Evolutionary conservation across 2,888 invertebrate species (phyloP).

Genomic region (Cerceris rybyensis): DNA sequence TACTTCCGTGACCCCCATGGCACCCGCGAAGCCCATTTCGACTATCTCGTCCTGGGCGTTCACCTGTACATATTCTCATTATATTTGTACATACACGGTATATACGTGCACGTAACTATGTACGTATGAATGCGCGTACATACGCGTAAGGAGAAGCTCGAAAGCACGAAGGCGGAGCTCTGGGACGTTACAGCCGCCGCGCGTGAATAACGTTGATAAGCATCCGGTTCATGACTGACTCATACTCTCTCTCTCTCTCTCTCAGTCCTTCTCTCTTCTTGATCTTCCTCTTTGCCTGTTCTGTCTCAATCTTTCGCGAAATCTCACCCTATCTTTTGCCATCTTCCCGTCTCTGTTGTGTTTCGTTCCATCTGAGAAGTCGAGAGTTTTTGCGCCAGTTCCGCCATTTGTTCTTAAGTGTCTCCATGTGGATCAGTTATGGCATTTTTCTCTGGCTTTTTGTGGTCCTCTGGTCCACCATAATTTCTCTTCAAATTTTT

Average conservation of each 20-base stretch:
- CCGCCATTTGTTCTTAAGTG: too few relatives aligned
- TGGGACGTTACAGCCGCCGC: constrained; percentile 48
- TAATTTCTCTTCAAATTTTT: too few relatives aligned
- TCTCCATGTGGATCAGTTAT: too few relatives aligned
- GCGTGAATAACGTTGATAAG: constrained; percentile 71
- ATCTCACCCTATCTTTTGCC: constrained; percentile 4
- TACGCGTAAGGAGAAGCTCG: constrained; percentile 18
- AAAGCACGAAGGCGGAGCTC: constrained; percentile 47
- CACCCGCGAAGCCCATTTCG: constrained; percentile 58
- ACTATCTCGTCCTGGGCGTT: constrained; percentile 61
- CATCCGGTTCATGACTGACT: constrained; percentile 54
- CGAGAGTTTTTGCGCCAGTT: too few relatives aligned
- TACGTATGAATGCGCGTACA: neutral
- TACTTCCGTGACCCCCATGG: constrained; percentile 57
- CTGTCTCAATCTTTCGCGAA: too few relatives aligned
- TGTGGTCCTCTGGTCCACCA: too few relatives aligned
- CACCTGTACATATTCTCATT: constrained; percentile 66
- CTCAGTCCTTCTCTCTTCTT: neutral
- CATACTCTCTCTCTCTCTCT: constrained; percentile 14
- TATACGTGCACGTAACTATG: constrained; percentile 11
- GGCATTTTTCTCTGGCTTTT: too few relatives aligned
- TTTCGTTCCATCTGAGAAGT: too few relatives aligned
- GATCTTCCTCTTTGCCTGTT: neutral
- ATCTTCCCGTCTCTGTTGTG: too few relatives aligned
- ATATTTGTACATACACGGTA: constrained; percentile 55